Base-by-base conservation (phyloP, 2,113 vertebrate genomes). In the Microtus ochrogaster region DNA sequence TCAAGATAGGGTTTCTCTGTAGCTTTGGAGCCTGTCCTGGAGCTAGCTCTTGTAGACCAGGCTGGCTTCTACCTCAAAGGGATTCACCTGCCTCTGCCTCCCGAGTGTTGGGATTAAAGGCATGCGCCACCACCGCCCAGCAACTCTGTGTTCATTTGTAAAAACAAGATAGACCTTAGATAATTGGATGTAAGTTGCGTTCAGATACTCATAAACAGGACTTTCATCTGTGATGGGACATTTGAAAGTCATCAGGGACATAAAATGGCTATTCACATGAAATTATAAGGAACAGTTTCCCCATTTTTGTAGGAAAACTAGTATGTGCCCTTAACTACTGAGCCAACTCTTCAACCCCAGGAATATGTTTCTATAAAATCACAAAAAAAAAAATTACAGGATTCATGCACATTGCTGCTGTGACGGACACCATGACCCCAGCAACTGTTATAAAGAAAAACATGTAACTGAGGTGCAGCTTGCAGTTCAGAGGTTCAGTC, bases 331-430 rank as follows among this genome's bases (percentile, higher is more conserved):
- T 82, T 61, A 58, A 61, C 52, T 61, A 61, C 36, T 82, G 21
- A 58, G 36, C 78, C 78, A 61, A 61, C 21, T 16, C 6, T 61
- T 11, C 22, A 82, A 39, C 55, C 36, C 36, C 79, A 61, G 22
- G 36, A 81, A 81, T 58, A 58, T 22, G 12, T 39, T n/a, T 61
- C 52, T 90, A 12, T 58, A 87, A 41, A 90, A 36, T 76, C 41
- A 84, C 36, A 96, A 68, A 70, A 55, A 79, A 96, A 96, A 93
- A 83, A 26, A 72, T 86, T 9, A 76, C 73, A 90, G 6, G 30
- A 79, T 68, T 73, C 17, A 36, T 68, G 47, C 30, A 28, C 33
- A 17, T 36, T 36, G 16, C 17, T 33, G 6, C 68, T 70, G 33
- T 36, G 68, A 70, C 36, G 68, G 68, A 17, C 68, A 36, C 68